A percentile compares a stretch with the other conserved stretches of the same genome.
phyloP scores from a whole-genome alignment of 2,888 invertebrate species.

The Yponomeuta malinellus region DNA sequence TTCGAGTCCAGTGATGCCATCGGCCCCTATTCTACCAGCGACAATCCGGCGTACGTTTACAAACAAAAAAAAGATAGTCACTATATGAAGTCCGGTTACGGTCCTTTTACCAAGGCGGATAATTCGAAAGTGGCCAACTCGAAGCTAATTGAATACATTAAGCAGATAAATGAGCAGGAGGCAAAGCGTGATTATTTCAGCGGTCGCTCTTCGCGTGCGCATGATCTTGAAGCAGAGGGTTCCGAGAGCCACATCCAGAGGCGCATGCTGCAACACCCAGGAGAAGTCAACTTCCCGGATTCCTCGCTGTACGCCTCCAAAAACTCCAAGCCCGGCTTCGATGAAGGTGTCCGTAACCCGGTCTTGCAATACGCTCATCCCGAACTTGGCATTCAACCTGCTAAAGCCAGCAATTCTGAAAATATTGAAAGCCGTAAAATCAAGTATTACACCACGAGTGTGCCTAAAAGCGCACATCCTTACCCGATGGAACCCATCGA shows the following conservation, averaged over 20 bases:
- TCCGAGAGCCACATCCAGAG: constrained; percentile 79
- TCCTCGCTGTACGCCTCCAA: constrained; percentile 79
- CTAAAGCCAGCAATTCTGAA: constrained; percentile 71
- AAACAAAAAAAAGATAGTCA: constrained; percentile 63
- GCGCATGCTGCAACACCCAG: constrained; percentile 82
- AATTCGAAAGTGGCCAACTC: constrained; percentile 75
- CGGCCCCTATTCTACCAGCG: constrained; percentile 49
- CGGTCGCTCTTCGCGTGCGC: constrained; percentile 66
- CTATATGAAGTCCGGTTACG: constrained; percentile 67
- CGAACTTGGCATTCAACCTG: constrained; percentile 85
- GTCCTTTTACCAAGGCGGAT: constrained; percentile 79
- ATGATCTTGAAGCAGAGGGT: constrained; percentile 58
- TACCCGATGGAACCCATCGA: constrained; percentile 72
- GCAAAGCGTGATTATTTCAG: constrained; percentile 77
- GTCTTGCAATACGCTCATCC: constrained; percentile 88
- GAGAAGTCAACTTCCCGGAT: constrained; percentile 78
- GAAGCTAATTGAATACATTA: constrained; percentile 79
- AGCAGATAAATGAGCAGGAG: constrained; percentile 80
- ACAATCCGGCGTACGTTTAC: constrained; percentile 50
- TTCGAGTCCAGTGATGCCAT: constrained; percentile 48
- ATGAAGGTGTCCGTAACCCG: constrained; percentile 83
- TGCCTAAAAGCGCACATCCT: constrained; percentile 74
- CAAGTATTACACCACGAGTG: constrained; percentile 68
- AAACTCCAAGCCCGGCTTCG: constrained; percentile 77
- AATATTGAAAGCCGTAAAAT: constrained; percentile 52